These are phyloP conservation scores for Scaptodrosophila latifasciaeformis DNA, from an alignment of 2,888 invertebrate species.

Conservation along the genomic window DNA sequence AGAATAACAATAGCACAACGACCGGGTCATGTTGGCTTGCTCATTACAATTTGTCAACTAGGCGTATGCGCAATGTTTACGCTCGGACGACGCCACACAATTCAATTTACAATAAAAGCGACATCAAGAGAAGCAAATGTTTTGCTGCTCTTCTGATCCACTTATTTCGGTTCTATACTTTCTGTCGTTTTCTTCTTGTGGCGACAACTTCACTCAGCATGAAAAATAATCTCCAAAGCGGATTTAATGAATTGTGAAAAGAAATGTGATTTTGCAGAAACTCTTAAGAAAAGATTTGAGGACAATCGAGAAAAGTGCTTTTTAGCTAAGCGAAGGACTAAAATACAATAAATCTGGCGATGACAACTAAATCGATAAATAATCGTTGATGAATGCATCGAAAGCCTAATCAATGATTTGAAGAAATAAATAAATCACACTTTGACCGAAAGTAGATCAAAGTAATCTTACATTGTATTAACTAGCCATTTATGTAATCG, in stretches of 20 bases:
- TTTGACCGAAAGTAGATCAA: no score
- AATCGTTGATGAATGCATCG: no score
- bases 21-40: conserved; percentile 27
- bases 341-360: neutral
- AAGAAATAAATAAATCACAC: no score
- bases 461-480: no score
- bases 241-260: conserved; percentile 11
- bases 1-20: no score
- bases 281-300: neutral
- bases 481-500: no score
- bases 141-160: no score
- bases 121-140: neutral
- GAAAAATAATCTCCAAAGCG: conserved; percentile 5
- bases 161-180: no score
- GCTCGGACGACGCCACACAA: conserved; percentile 25
- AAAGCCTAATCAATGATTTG: no score
- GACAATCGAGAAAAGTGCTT: conserved; percentile 1
- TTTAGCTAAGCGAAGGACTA: neutral
- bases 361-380: neutral
- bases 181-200: no score
- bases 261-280: neutral
- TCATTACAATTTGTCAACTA: conserved; percentile 39
- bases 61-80: conserved; percentile 41
- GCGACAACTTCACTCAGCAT: neutral
- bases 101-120: conserved; percentile 7